Conservation (phyloP, 37 sponge, comb jelly and placozoan species). For the Chondrosia reniformis region DNA sequence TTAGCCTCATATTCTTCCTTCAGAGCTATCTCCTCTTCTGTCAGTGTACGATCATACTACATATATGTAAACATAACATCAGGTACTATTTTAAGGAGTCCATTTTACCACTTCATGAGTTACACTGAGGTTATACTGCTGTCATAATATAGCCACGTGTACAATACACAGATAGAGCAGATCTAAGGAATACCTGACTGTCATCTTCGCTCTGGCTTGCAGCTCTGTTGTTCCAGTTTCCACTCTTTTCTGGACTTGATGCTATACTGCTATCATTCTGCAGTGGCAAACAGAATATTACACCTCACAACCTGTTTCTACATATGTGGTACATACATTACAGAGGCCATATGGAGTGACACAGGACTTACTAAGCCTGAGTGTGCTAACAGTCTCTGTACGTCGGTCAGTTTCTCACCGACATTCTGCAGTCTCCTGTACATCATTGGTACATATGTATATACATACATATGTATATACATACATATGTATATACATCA, state of each 20-base stretch:
- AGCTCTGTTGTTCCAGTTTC: not conserved
- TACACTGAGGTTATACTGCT: no score
- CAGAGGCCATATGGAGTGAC: not conserved
- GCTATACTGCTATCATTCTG: conserved; percentile 26
- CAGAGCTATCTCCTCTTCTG: no score
- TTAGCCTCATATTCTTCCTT: not conserved
- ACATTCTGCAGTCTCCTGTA: not conserved
- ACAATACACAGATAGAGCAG: no score
- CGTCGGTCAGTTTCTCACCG: not conserved
- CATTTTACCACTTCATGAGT: no score
- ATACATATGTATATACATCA: not conserved
- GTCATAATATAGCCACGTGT: no score
- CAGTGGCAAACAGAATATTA: not conserved
- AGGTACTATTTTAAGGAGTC: no score
- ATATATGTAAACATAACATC: no score
- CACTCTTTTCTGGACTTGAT: conserved; percentile 11
- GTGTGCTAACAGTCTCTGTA: conserved; percentile 7
- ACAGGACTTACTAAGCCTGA: not conserved
- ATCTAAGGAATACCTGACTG: no score
- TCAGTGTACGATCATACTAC: no score
- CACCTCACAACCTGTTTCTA: not conserved
- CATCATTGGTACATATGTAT: not conserved
- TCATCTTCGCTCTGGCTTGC: not conserved
- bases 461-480: not conserved
- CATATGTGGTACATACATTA: not conserved